Conservation (phyloP, 23 tunicate genomes). For the Styela plicata region DNA sequence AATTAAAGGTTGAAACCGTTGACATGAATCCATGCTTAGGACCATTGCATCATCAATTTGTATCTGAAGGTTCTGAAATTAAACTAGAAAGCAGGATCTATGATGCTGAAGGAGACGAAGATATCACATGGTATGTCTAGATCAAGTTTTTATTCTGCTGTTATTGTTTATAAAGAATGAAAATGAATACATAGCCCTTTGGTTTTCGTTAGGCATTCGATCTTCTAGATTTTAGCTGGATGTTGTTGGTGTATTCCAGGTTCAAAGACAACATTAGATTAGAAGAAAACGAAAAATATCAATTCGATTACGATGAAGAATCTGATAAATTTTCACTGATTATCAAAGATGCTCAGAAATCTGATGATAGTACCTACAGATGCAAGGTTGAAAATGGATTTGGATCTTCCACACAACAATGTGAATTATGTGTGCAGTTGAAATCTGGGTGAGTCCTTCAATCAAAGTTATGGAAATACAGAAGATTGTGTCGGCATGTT, state of each 20-base stretch:
- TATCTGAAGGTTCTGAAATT: conserved; percentile 61
- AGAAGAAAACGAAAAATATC: conserved; percentile 79
- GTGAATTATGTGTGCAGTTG: conserved; percentile 86
- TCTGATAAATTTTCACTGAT: conserved; percentile 47
- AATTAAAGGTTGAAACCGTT: conserved; percentile 69
- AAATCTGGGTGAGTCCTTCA: conserved; percentile 49
- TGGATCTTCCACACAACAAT: conserved; percentile 39
- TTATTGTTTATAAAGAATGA: background rate
- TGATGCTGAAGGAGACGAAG: conserved; percentile 62
- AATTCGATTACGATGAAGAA: conserved; percentile 55
- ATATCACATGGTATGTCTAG: conserved; percentile 80
- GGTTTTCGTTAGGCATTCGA: too few relatives aligned
- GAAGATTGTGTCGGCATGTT: too few relatives aligned
- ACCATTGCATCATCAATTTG: conserved; percentile 84
- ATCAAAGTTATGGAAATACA: too few relatives aligned
- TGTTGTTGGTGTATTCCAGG: conserved; percentile 47
- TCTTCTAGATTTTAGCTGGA: background rate
- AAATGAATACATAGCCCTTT: too few relatives aligned
- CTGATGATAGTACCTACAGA: conserved; percentile 91
- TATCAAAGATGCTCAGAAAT: conserved; percentile 52
- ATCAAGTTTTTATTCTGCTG: too few relatives aligned
- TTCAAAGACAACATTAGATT: conserved; percentile 60
- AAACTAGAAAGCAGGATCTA: conserved; percentile 63
- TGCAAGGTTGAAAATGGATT: conserved; percentile 85
- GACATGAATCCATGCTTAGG: conserved; percentile 73